Percentiles rank a stretch among this genome's conserved stretches.
Evolutionary conservation across 2,797 vertebrate genomes (phyloP).

Genomic region (Falco naumanni): DNA sequence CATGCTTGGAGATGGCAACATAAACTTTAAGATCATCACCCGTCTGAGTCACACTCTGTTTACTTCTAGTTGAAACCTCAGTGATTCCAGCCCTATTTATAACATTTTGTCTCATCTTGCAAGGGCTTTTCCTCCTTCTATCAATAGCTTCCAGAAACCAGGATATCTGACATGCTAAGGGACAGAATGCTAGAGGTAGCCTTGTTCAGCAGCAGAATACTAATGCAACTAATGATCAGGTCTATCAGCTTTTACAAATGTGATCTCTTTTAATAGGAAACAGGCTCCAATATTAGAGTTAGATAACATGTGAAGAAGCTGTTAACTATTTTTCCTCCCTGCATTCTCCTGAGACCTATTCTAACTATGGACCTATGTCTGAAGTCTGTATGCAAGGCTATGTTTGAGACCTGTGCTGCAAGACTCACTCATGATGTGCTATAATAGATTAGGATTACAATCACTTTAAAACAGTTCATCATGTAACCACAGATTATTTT

Average conservation of each 20-base stretch:
- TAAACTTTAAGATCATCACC: not conserved
- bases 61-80: not conserved
- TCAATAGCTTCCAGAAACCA: not conserved
- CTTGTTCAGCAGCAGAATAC: not conserved
- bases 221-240: not conserved
- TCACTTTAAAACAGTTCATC: not conserved
- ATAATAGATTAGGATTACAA: not conserved
- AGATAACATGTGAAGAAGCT: not conserved
- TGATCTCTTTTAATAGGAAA: not conserved
- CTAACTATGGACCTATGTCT: not conserved
- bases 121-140: not conserved
- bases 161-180: not conserved
- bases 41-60: not conserved
- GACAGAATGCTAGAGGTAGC: not conserved
- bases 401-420: not conserved
- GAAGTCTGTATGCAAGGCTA: not conserved
- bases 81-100: not conserved
- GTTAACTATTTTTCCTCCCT: not conserved
- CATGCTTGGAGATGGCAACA: not conserved
- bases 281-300: not conserved
- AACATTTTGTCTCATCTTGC: conserved; percentile 4
- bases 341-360: not conserved
- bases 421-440: not conserved
- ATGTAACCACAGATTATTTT: no score
- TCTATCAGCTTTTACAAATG: not conserved